phyloP scores from a whole-genome alignment of 2,888 invertebrate genomes.

The Drosophila nr. fundita region DNA sequence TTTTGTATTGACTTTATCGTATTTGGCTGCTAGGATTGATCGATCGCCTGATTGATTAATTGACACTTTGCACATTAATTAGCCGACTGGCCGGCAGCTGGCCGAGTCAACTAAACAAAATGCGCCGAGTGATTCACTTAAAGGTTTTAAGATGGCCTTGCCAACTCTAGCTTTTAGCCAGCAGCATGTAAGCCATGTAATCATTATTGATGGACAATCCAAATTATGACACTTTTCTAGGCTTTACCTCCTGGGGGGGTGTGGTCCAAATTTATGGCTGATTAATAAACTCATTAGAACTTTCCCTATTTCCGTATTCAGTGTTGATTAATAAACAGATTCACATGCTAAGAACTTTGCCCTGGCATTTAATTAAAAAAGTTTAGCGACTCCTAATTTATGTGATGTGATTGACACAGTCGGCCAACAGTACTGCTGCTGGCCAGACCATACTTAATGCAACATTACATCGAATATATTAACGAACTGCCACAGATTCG shows the following conservation, averaged over 20 bases:
- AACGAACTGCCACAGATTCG: not conserved
- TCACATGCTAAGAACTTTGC: constrained; percentile 34
- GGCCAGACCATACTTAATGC: not conserved
- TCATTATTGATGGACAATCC: constrained; percentile 28
- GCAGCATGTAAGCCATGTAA: constrained; percentile 1
- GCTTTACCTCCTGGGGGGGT: not conserved
- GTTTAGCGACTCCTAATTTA: constrained; percentile 33
- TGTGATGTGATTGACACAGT: constrained; percentile 27
- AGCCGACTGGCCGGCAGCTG: constrained; percentile 49
- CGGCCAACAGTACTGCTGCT: not conserved
- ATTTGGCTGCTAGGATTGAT: constrained; percentile 72
- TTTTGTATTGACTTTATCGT: constrained; percentile 54
- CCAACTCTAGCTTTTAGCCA: constrained; percentile 1
- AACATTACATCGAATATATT: not conserved
- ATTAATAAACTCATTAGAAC: constrained; percentile 79
- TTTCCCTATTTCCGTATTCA: constrained; percentile 52
- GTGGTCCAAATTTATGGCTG: constrained; percentile 57
- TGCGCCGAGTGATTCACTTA: constrained; percentile 37
- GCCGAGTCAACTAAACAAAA: constrained; percentile 23
- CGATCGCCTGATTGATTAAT: constrained; percentile 82
- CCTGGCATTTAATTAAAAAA: constrained; percentile 60
- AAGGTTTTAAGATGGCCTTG: constrained; percentile 30
- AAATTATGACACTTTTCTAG: constrained; percentile 63
- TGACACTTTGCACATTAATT: constrained; percentile 82
- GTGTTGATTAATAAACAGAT: constrained; percentile 53